Evolutionary conservation across 2,113 vertebrate species (phyloP), one percentile per base, ranked within the genome.

Genomic region (Paramisgurnus dabryanus): DNA sequence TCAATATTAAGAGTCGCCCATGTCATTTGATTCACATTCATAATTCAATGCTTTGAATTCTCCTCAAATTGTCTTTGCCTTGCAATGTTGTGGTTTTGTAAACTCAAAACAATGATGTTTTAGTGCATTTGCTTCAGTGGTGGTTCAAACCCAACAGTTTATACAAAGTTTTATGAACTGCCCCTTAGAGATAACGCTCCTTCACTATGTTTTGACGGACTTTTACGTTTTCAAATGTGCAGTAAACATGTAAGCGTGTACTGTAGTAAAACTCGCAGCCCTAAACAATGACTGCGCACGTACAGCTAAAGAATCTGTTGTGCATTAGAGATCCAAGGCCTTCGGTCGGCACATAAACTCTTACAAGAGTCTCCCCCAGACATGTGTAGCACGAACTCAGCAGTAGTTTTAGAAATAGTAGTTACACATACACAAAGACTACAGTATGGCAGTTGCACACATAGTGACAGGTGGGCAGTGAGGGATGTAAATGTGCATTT

Each of bases 301-400:
- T 34, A 64, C 45, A 64, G 22, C 73, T 64, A 41, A 47, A 63
- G 55, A 45, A 47, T 75, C 43, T 76, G 73, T 17, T 50, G 22
- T 64, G 45, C 40, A 76, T 65, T 49, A 49, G 18, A 47, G n/a
- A 75, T 63, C 18, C 72, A 34, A n/a, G 41, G 60, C 53, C 17
- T 73, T 50, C 4, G 6, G 71, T 45, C 58, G 40, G 53, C 55
- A 7, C 10, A 43, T 18, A 50, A 47, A 64, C 58, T 64, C 60
- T 64, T 63, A 34, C 70, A 75, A 63, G n/a, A 47, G 18, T 61
- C n/a, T 63, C 18, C 12, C 9, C 41, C 27, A 76, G 43, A 49
- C 58, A 61, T 4, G 1, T 76, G 58, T n/a, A 34, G 22, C 43
- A n/a, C 18, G n/a, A 7, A 61, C 55, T 45, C 18, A 27, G 45